phyloP scores from a whole-genome alignment of 2,888 invertebrate genomes.

The Epinotia brunnichana region DNA sequence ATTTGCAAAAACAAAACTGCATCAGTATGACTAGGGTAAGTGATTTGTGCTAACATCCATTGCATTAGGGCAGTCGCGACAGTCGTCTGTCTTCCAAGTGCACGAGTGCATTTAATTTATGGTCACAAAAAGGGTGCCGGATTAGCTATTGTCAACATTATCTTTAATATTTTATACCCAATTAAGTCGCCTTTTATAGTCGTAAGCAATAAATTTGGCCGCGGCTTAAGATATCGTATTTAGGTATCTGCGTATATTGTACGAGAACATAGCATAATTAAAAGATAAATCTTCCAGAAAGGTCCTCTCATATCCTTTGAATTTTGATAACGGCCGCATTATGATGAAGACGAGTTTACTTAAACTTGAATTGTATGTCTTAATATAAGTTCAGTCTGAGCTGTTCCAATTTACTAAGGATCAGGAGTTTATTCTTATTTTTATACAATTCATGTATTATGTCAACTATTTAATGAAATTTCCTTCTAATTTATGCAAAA shows the following conservation, averaged over 20 bases:
- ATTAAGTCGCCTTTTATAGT: constrained; percentile 69
- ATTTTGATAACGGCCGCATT: constrained; percentile 11
- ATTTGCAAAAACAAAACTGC: constrained; percentile 49
- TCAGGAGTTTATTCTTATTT: too few relatives aligned
- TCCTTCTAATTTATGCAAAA: too few relatives aligned
- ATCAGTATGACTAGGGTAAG: constrained; percentile 55
- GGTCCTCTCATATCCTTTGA: constrained; percentile 18
- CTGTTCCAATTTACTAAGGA: too few relatives aligned
- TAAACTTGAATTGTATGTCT: not conserved
- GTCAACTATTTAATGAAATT: too few relatives aligned
- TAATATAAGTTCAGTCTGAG: too few relatives aligned
- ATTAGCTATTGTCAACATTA: constrained; percentile 76
- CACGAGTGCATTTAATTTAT: constrained; percentile 76
- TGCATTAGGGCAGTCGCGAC: constrained; percentile 75
- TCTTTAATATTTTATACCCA: constrained; percentile 77
- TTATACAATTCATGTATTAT: too few relatives aligned
- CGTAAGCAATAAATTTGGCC: constrained; percentile 66
- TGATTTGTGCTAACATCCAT: constrained; percentile 71
- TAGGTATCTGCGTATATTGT: constrained; percentile 47
- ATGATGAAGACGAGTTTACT: not conserved
- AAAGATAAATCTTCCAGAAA: constrained; percentile 41
- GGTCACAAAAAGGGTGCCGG: constrained; percentile 70
- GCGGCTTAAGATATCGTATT: constrained; percentile 57
- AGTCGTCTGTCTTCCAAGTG: constrained; percentile 65
- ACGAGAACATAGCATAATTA: constrained; percentile 37